Conservation (phyloP, 2,113 vertebrate genomes). For the Cebus imitator region DNA sequence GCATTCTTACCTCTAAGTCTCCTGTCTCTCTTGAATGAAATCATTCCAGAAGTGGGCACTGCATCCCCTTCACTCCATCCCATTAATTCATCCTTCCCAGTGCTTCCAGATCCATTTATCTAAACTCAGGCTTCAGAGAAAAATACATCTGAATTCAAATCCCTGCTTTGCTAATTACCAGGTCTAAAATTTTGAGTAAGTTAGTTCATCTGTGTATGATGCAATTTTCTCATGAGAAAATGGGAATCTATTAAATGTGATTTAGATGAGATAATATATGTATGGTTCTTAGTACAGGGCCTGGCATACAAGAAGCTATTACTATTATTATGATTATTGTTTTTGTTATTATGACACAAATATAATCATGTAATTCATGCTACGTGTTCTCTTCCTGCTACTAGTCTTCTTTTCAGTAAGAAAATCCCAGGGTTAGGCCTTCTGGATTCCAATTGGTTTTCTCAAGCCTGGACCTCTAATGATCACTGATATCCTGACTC, state of each 20-base stretch:
- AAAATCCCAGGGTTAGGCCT: not conserved
- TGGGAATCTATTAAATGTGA: not conserved
- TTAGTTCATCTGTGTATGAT: not conserved
- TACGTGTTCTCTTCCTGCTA: not conserved
- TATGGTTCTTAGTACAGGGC: not conserved
- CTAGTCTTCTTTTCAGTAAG: not conserved
- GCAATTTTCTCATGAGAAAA: constrained; percentile 13
- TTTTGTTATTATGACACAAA: not conserved
- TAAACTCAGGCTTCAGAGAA: not conserved
- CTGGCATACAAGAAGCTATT: not conserved
- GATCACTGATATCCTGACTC: not conserved
- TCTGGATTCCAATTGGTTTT: not conserved
- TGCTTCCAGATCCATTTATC: not conserved
- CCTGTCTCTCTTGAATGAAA: not conserved
- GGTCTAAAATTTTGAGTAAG: not conserved
- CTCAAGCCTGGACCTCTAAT: not conserved
- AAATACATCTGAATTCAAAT: constrained; percentile 32
- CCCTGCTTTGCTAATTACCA: not conserved
- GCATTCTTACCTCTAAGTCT: not conserved
- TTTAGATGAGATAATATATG: not conserved
- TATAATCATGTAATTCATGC: not conserved
- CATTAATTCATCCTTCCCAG: not conserved
- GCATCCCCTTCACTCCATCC: fast-evolving
- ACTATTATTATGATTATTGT: not conserved
- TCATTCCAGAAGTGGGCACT: not conserved